These are phyloP conservation scores for Lycocorax pyrrhopterus DNA, from an alignment of 2,113 vertebrate species.

Conservation along the genomic window DNA sequence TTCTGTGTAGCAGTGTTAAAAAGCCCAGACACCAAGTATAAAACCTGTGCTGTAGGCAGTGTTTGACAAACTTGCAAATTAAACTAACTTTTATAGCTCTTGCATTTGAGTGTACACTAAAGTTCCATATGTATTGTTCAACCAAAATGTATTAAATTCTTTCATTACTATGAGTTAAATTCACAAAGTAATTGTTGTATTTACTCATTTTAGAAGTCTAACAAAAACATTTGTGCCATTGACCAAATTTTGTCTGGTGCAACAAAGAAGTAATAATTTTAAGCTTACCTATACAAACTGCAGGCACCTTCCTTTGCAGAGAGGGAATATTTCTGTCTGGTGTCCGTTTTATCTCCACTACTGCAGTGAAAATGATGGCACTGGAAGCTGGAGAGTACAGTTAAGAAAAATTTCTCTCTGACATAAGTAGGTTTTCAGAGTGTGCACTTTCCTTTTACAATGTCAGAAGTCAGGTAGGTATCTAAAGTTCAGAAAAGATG, in stretches of 20 bases:
- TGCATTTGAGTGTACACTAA: neutral
- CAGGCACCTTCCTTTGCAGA: neutral
- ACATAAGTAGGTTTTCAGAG: neutral
- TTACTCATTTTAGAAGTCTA: neutral
- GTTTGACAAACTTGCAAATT: neutral
- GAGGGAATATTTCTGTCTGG: neutral
- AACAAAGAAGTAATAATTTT: neutral
- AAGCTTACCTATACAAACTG: conserved; percentile 40
- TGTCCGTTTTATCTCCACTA: neutral
- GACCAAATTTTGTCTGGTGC: neutral
- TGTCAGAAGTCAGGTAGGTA: neutral
- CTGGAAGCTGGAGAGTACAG: neutral
- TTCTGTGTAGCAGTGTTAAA: neutral
- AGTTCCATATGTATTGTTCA: neutral
- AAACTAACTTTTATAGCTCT: neutral
- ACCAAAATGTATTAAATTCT: neutral
- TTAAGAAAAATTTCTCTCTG: neutral
- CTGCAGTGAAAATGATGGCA: neutral
- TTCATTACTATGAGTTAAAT: neutral
- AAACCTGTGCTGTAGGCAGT: neutral
- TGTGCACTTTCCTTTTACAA: neutral
- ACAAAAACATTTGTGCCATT: neutral
- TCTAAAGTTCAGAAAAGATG: neutral
- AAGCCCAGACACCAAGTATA: neutral
- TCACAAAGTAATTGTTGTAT: neutral